Conservation (phyloP, 2,888 invertebrate genomes). For the Megastigmus dorsalis region DNA sequence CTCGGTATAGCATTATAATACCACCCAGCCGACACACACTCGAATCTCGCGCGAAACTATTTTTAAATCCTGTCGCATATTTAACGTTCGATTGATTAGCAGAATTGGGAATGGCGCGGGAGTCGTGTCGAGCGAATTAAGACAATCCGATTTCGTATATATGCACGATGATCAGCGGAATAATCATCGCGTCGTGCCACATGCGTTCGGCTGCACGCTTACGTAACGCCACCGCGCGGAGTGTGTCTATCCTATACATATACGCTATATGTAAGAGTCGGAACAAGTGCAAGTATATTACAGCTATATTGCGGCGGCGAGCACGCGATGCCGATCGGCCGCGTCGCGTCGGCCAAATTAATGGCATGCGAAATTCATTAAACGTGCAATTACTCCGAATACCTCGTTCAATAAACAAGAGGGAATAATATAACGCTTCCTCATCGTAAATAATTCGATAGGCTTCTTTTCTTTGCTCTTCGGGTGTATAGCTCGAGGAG, state of each 20-base stretch:
- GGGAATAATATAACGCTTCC: conserved; percentile 5
- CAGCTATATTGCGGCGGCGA: too few species aligned
- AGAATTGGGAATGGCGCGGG: conserved; percentile 14
- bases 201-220: background rate
- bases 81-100: conserved; percentile 7
- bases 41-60: background rate
- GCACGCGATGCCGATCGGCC: conserved; percentile 6
- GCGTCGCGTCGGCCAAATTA: conserved; percentile 5
- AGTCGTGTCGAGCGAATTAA: conserved; percentile 8
- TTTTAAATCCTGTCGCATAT: background rate
- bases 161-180: conserved; percentile 1
- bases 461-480: too few species aligned
- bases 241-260: too few species aligned
- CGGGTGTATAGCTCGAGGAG: too few species aligned
- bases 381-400: conserved; percentile 23
- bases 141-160: conserved; percentile 12
- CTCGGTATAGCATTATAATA: conserved; percentile 1
- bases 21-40: too few species aligned
- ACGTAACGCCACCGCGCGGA: background rate
- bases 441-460: conserved; percentile 20
- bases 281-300: background rate
- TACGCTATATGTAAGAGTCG: too few species aligned
- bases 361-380: conserved; percentile 42
- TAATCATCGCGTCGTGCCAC: conserved; percentile 9
- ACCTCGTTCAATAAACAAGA: background rate